A percentile compares a stretch with the other conserved stretches of the same genome.
Evolutionary conservation across 2,113 vertebrate genomes (phyloP).

Genomic region (Colistium nudipinnis): DNA sequence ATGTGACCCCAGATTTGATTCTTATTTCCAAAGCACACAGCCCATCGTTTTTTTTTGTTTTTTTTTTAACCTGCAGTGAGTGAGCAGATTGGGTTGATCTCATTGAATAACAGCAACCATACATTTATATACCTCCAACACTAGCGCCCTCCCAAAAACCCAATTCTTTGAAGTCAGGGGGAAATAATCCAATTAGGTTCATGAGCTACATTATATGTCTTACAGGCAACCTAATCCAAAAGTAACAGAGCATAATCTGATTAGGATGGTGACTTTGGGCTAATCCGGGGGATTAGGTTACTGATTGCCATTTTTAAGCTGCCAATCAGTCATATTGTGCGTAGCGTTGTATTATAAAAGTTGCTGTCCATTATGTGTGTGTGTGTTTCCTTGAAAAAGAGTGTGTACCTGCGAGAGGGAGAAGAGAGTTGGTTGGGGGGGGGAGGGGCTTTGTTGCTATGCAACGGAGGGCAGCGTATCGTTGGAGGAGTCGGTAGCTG

Average conservation of each 20-base stretch:
- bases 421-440: conserved; percentile 9
- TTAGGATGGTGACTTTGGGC: conserved; percentile 50
- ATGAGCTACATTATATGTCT: conserved; percentile 59
- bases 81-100: conserved; percentile 13
- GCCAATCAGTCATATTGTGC: conserved; percentile 25
- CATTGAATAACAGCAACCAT: conserved; percentile 24
- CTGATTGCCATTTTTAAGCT: conserved; percentile 51
- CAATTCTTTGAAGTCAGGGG: conserved; percentile 38
- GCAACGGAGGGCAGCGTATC: conserved; percentile 75
- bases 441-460: conserved; percentile 71
- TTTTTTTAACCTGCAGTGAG: conserved; percentile 12
- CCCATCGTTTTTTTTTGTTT: neutral
- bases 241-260: conserved; percentile 71
- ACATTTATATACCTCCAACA: too few species aligned
- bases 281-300: conserved; percentile 62
- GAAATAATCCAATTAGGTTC: conserved; percentile 68
- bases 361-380: conserved; percentile 4
- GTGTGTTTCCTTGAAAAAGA: conserved; percentile 10
- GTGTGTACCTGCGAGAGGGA: conserved; percentile 55
- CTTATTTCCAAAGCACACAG: neutral
- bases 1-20: conserved; percentile 56
- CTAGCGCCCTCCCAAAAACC: conserved; percentile 2
- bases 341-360: conserved; percentile 16
- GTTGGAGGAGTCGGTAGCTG: conserved; percentile 77
- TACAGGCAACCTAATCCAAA: conserved; percentile 59